phyloP scores from a whole-genome alignment of 2,888 invertebrate species.

The Ormyrus rosae region DNA sequence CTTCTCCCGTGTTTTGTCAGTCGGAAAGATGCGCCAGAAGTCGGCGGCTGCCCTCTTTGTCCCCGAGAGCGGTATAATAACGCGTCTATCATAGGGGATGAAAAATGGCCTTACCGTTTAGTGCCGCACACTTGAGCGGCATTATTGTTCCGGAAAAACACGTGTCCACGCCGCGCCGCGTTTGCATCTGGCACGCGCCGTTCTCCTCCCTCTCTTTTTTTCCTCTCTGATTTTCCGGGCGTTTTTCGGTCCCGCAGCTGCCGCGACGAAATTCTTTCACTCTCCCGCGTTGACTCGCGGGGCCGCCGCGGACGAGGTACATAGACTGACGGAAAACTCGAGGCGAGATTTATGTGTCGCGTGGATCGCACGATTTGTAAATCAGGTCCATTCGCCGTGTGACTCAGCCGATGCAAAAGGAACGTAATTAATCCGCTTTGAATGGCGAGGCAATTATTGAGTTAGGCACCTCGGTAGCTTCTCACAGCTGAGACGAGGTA shows the following conservation, averaged over 20 bases:
- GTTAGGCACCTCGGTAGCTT: constrained; percentile 51
- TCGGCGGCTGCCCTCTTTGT: not conserved
- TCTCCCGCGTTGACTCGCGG: not conserved
- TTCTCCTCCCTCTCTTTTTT: constrained; percentile 1
- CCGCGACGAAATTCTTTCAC: constrained; percentile 1
- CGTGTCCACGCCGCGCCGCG: constrained; percentile 12
- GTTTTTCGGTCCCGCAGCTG: constrained; percentile 34
- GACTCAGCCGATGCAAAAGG: constrained; percentile 43
- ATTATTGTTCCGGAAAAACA: not conserved
- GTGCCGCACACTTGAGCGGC: not conserved
- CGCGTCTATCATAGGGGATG: no score
- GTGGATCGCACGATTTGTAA: not conserved
- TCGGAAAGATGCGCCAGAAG: not conserved
- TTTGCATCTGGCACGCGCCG: constrained; percentile 19
- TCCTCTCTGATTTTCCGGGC: constrained; percentile 32
- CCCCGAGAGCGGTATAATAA: not conserved
- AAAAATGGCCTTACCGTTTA: constrained; percentile 16
- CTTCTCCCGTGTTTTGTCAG: constrained; percentile 16
- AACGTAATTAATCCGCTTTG: constrained; percentile 57
- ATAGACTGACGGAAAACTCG: not conserved
- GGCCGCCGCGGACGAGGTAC: no score
- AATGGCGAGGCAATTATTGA: constrained; percentile 57
- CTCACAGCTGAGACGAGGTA: constrained; percentile 26
- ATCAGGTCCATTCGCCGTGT: not conserved
- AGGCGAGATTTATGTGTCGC: not conserved